Conservation (phyloP, 2,113 vertebrate species). For the Polyodon spathula region DNA sequence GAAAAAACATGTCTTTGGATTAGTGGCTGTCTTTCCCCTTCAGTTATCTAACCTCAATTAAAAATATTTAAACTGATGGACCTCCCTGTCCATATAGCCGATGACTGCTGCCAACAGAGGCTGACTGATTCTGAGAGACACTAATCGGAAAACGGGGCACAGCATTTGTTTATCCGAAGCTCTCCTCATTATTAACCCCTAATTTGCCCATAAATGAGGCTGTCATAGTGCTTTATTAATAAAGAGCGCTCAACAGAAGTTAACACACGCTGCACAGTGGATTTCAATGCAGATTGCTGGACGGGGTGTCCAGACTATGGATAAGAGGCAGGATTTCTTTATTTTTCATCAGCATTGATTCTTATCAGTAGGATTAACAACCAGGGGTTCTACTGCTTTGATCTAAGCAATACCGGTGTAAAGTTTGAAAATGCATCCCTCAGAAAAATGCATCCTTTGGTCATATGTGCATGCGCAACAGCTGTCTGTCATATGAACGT, state of each 20-base stretch:
- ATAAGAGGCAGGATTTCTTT: too few relatives aligned
- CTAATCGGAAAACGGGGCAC: slow-evolving; percentile 58
- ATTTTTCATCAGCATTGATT: too few relatives aligned
- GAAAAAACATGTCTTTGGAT: slow-evolving; percentile 65
- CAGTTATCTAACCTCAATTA: slow-evolving; percentile 72
- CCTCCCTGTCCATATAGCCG: slow-evolving; percentile 52
- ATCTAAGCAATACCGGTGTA: too few relatives aligned
- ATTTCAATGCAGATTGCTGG: too few relatives aligned
- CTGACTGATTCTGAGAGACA: slow-evolving; percentile 67
- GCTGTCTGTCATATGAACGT: too few relatives aligned
- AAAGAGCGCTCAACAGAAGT: slow-evolving; percentile 6
- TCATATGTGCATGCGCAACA: too few relatives aligned
- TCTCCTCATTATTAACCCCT: slow-evolving; percentile 64
- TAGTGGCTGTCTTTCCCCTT: slow-evolving; percentile 68
- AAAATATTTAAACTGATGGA: slow-evolving; percentile 52
- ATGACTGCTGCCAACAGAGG: slow-evolving; percentile 49
- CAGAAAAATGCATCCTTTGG: too few relatives aligned
- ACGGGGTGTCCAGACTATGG: too few relatives aligned
- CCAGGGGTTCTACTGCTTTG: too few relatives aligned
- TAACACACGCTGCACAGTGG: too few relatives aligned
- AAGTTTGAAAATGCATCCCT: too few relatives aligned
- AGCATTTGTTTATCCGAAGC: slow-evolving; percentile 29
- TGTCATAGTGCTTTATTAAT: slow-evolving; percentile 43
- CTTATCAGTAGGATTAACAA: too few relatives aligned
- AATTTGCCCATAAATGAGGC: slow-evolving; percentile 65